These are phyloP conservation scores for Gnathonemus echidnorhynchus DNA, from an alignment of 2,113 vertebrate genomes.

Conservation along the genomic window DNA sequence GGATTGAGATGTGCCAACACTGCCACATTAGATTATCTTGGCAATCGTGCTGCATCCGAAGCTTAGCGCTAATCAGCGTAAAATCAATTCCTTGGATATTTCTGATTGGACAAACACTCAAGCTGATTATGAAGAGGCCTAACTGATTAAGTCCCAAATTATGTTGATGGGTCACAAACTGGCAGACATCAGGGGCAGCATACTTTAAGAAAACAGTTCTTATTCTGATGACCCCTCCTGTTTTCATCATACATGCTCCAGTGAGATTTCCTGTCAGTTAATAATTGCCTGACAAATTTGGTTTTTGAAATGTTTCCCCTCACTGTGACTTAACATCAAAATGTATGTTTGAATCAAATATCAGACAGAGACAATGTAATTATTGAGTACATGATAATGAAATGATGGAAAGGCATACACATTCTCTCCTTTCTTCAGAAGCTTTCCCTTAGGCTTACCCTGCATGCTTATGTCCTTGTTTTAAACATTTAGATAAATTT, in stretches of 20 bases:
- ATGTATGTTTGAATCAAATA: neutral
- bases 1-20: slow-evolving; percentile 5
- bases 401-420: neutral
- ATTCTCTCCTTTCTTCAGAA: neutral
- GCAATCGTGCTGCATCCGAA: slow-evolving; percentile 36
- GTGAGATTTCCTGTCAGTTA: neutral
- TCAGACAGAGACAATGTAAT: neutral
- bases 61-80: slow-evolving; percentile 53
- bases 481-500: neutral
- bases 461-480: neutral
- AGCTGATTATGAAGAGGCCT: slow-evolving; percentile 49
- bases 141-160: slow-evolving; percentile 34
- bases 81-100: slow-evolving; percentile 38
- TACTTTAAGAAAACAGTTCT: neutral
- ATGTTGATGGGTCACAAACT: neutral
- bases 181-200: neutral
- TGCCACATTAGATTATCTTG: slow-evolving; percentile 48
- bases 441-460: neutral
- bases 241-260: neutral
- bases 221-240: neutral
- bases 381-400: neutral
- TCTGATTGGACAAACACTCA: slow-evolving; percentile 53
- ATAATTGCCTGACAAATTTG: neutral
- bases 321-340: neutral
- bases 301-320: neutral